Conservation (phyloP, 2,888 invertebrate genomes). For the Dorcus hopei region DNA sequence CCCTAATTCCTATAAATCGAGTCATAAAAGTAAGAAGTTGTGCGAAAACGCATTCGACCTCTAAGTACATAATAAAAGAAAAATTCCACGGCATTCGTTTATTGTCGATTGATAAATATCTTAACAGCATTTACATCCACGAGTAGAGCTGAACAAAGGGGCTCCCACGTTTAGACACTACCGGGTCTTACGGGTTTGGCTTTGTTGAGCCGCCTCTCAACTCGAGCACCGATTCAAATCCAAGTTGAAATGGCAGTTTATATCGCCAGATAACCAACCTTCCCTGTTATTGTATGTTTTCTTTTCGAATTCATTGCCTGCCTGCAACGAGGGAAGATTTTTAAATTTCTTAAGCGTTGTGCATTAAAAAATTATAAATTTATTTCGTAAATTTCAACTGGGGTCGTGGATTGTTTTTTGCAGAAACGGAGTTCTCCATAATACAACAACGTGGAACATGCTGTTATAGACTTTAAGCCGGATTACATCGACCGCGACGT, state of each 20-base stretch:
- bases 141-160: conserved; percentile 31
- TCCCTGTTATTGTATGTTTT: conserved; percentile 27
- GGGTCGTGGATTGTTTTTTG: too few species aligned
- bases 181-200: conserved; percentile 26
- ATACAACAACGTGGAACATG: conserved; percentile 20
- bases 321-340: conserved; percentile 17
- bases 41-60: too few species aligned
- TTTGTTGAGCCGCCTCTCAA: conserved; percentile 33
- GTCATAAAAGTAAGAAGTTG: too few species aligned
- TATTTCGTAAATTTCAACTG: too few species aligned
- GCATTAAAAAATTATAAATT: too few species aligned
- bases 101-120: conserved; percentile 30
- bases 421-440: conserved; percentile 6
- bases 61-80: too few species aligned
- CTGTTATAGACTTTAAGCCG: conserved; percentile 24
- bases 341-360: too few species aligned
- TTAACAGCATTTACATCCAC: conserved; percentile 31
- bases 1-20: too few species aligned
- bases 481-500: conserved; percentile 24
- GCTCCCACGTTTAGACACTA: conserved; percentile 32
- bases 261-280: conserved; percentile 30
- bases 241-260: conserved; percentile 30
- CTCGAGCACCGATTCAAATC: conserved; percentile 31
- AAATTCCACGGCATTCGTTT: neutral
- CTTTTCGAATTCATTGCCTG: conserved; percentile 29